Conservation (phyloP, 2,797 vertebrate species). For the Sebastes nivosus region DNA sequence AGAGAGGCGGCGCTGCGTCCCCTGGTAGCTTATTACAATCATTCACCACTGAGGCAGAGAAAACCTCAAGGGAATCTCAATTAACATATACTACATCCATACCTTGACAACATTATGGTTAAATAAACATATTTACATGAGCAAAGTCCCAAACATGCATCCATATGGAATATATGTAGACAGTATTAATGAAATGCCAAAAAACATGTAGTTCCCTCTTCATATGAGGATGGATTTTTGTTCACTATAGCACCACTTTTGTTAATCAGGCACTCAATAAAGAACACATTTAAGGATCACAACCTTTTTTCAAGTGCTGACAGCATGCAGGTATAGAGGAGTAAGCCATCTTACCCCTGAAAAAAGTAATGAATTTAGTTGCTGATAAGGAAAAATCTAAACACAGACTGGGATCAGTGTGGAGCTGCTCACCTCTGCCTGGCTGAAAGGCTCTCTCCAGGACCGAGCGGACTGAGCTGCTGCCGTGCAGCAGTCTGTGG, state of each 20-base stretch:
- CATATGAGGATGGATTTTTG: not conserved
- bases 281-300: not conserved
- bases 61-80: conserved; percentile 59
- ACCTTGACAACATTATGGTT: not conserved
- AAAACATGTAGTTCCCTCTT: not conserved
- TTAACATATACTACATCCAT: conserved; percentile 48
- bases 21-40: conserved; percentile 57
- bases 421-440: conserved; percentile 82
- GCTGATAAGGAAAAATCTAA: not conserved
- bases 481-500: conserved; percentile 89
- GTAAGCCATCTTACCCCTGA: not conserved
- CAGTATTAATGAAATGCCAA: not conserved
- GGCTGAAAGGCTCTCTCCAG: conserved; percentile 80
- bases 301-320: conserved; percentile 2
- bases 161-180: not conserved
- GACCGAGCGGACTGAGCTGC: conserved; percentile 80
- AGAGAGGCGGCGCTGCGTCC: conserved; percentile 27
- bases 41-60: conserved; percentile 31
- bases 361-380: not conserved
- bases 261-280: conserved; percentile 5
- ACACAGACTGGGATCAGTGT: not conserved
- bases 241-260: not conserved
- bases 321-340: not conserved
- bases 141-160: not conserved
- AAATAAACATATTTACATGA: not conserved